Evolutionary conservation across 2,888 invertebrate species (phyloP).

Genomic region (Amblyteles armatorius): DNA sequence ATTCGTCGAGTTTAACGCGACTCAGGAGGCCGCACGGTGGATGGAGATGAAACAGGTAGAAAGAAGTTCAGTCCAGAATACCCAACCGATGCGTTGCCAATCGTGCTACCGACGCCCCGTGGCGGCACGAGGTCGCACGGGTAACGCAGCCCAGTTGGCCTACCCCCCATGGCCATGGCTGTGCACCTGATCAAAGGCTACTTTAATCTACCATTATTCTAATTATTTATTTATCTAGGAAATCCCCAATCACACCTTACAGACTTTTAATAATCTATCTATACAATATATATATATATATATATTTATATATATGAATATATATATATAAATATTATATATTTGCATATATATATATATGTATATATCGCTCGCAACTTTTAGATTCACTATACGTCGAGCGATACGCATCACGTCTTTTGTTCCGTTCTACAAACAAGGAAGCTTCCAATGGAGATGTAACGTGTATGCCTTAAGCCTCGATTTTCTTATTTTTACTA

Average conservation of each 20-base stretch:
- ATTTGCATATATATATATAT: conserved; percentile 6
- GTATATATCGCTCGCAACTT: conserved; percentile 45
- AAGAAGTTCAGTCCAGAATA: conserved; percentile 81
- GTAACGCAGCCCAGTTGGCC: conserved; percentile 82
- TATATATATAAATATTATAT: neutral
- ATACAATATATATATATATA: too few relatives aligned
- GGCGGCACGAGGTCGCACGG: conserved; percentile 81
- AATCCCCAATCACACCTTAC: conserved; percentile 53
- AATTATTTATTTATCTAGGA: conserved; percentile 71
- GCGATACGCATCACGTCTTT: conserved; percentile 55
- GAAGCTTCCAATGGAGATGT: conserved; percentile 35
- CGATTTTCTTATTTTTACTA: neutral
- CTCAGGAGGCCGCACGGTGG: conserved; percentile 95
- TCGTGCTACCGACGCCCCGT: conserved; percentile 84
- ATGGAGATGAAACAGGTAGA: conserved; percentile 96
- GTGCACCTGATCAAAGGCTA: conserved; percentile 83
- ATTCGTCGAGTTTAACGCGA: conserved; percentile 96
- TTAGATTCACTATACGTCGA: conserved; percentile 54
- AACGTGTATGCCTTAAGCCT: conserved; percentile 3
- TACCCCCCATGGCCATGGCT: conserved; percentile 82
- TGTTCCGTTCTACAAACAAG: conserved; percentile 40
- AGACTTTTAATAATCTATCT: conserved; percentile 36
- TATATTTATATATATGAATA: neutral
- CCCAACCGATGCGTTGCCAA: conserved; percentile 82
- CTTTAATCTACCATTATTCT: conserved; percentile 80